A percentile compares a stretch with the other conserved stretches of the same genome.
phyloP scores from a whole-genome alignment of 2,113 vertebrate genomes.

The Proterorhinus semilunaris region DNA sequence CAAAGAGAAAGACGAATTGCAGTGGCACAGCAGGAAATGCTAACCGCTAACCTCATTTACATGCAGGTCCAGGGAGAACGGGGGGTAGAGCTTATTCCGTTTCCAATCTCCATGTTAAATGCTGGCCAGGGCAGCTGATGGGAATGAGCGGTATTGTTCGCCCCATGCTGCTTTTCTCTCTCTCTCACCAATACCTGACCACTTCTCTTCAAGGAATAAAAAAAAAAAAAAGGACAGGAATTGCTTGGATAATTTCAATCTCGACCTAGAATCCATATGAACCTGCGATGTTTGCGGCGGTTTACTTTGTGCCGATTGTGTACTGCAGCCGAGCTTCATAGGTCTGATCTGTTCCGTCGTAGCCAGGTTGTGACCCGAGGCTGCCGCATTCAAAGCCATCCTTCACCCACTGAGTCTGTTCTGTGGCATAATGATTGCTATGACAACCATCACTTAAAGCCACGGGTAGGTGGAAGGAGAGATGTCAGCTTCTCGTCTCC shows the following conservation, averaged over 20 bases:
- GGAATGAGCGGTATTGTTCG: slow-evolving; percentile 73
- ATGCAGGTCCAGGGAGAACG: slow-evolving; percentile 77
- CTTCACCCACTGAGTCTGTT: slow-evolving; percentile 71
- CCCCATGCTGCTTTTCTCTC: slow-evolving; percentile 53
- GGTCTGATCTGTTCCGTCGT: slow-evolving; percentile 63
- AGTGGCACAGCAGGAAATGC: slow-evolving; percentile 74
- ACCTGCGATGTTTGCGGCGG: slow-evolving; percentile 38
- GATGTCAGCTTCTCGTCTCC: slow-evolving; percentile 72
- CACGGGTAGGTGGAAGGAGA: slow-evolving; percentile 73
- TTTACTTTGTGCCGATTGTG: slow-evolving; percentile 52
- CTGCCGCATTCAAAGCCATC: slow-evolving; percentile 73
- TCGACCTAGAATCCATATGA: slow-evolving; percentile 42
- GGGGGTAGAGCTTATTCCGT: slow-evolving; percentile 69
- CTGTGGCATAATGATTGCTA: slow-evolving; percentile 78
- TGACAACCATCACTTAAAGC: slow-evolving; percentile 81
- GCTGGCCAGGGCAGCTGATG: slow-evolving; percentile 75
- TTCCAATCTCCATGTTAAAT: slow-evolving; percentile 82
- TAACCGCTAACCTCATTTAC: slow-evolving; percentile 80
- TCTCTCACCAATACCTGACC: slow-evolving; percentile 57
- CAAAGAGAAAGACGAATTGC: slow-evolving; percentile 55
- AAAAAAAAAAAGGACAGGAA: slow-evolving; percentile 12
- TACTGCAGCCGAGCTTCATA: slow-evolving; percentile 46
- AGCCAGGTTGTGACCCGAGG: slow-evolving; percentile 75
- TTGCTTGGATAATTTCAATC: slow-evolving; percentile 36
- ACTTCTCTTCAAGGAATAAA: slow-evolving; percentile 48